phyloP scores from a whole-genome alignment of 2,113 vertebrate species.

The Sialia sialis region DNA sequence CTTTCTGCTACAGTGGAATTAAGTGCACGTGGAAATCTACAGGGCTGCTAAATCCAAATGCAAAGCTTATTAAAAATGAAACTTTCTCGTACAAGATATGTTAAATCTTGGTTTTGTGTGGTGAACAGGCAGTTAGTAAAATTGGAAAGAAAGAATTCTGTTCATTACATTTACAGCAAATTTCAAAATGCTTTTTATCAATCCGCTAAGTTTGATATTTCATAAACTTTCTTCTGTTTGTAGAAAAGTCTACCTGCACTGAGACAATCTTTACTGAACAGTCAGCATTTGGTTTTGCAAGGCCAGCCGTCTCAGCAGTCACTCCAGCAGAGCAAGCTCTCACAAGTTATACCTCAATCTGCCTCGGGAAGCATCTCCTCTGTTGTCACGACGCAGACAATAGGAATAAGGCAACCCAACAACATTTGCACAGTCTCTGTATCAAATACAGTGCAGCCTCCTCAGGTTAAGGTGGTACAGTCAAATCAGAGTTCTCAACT shows the following conservation, averaged over 20 bases:
- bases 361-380: slow-evolving; percentile 67
- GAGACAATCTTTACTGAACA: slow-evolving; percentile 83
- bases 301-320: slow-evolving; percentile 67
- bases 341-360: slow-evolving; percentile 60
- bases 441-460: slow-evolving; percentile 57
- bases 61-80: not conserved
- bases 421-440: slow-evolving; percentile 72
- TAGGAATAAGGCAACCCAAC: slow-evolving; percentile 81
- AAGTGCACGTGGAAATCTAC: not conserved
- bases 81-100: not conserved
- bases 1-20: not conserved
- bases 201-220: not conserved
- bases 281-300: slow-evolving; percentile 75
- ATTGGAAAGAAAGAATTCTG: not conserved
- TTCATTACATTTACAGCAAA: not conserved
- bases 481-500: slow-evolving; percentile 75
- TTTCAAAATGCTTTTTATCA: not conserved
- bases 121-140: not conserved
- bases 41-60: not conserved
- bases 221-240: slow-evolving; percentile 35
- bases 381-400: slow-evolving; percentile 70
- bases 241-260: slow-evolving; percentile 88
- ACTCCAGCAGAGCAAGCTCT: slow-evolving; percentile 73
- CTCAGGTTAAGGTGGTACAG: slow-evolving; percentile 67
- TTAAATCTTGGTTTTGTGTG: not conserved